A percentile compares a stretch with the other conserved stretches of the same genome.
Evolutionary conservation across 2,797 vertebrate genomes (phyloP).

Genomic region (Macropodus opercularis): DNA sequence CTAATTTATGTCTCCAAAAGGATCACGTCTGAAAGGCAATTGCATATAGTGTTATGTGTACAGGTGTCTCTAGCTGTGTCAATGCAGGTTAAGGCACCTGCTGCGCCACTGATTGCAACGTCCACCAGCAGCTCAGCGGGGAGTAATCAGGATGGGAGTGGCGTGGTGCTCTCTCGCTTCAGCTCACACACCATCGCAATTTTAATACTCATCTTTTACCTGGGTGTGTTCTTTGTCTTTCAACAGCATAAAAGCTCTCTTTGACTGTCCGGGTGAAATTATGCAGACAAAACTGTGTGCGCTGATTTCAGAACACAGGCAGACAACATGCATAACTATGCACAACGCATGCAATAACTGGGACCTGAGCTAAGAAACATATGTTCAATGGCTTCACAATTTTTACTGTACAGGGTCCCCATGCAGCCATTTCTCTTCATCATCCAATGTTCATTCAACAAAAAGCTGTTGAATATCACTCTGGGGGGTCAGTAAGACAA

Average conservation of each 20-base stretch:
- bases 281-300: slow-evolving; percentile 42
- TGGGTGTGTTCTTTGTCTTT: slow-evolving; percentile 47
- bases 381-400: slow-evolving; percentile 42
- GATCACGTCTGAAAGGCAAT: slow-evolving; percentile 41
- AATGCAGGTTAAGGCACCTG: slow-evolving; percentile 68
- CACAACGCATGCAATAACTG: not conserved
- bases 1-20: slow-evolving; percentile 55
- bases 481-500: slow-evolving; percentile 38
- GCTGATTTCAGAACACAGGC: slow-evolving; percentile 33
- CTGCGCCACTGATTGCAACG: slow-evolving; percentile 71
- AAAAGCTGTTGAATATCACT: slow-evolving; percentile 48
- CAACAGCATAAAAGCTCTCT: slow-evolving; percentile 39
- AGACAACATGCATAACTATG: slow-evolving; percentile 20
- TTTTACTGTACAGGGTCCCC: slow-evolving; percentile 9
- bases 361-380: slow-evolving; percentile 14
- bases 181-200: slow-evolving; percentile 33
- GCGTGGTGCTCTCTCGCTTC: slow-evolving; percentile 23
- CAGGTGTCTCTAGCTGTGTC: slow-evolving; percentile 50
- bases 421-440: not conserved
- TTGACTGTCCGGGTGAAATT: slow-evolving; percentile 35
- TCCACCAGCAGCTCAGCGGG: slow-evolving; percentile 50
- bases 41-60: slow-evolving; percentile 25
- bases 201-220: slow-evolving; percentile 48
- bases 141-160: slow-evolving; percentile 52
- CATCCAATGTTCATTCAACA: slow-evolving; percentile 33